phyloP scores from a whole-genome alignment of 2,797 vertebrate genomes.

The Pelobates cultripes region DNA sequence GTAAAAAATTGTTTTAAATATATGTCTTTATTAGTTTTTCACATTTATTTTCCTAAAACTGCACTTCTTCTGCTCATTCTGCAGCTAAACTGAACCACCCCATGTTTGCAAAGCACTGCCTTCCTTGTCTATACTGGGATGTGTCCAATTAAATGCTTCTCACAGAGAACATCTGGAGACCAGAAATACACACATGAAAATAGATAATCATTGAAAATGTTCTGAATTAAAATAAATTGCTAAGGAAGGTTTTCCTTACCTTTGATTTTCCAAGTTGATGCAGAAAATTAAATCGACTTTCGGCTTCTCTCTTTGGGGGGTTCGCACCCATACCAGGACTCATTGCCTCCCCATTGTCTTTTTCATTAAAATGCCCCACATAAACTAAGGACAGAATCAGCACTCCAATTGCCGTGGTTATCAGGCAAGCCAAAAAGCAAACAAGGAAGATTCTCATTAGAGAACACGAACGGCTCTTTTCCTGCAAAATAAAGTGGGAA shows the following conservation, averaged over 20 bases:
- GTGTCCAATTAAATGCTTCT: too few species aligned
- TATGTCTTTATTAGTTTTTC: too few species aligned
- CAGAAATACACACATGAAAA: too few species aligned
- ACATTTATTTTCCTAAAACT: too few species aligned
- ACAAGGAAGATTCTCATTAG: conserved; percentile 63
- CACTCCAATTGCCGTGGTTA: conserved; percentile 62
- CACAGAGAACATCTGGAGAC: too few species aligned
- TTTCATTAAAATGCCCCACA: not conserved
- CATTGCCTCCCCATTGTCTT: not conserved
- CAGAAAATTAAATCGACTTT: conserved; percentile 64
- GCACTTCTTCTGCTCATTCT: too few species aligned
- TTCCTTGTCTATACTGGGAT: too few species aligned
- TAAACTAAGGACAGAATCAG: conserved; percentile 62
- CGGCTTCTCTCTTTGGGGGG: not conserved
- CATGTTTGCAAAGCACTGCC: too few species aligned
- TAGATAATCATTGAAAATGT: too few species aligned
- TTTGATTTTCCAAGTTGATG: conserved; percentile 67
- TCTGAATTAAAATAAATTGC: too few species aligned
- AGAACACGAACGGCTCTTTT: conserved; percentile 58
- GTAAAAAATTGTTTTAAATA: too few species aligned
- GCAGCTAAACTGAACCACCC: too few species aligned
- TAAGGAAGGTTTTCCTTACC: conserved; percentile 56
- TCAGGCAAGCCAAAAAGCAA: conserved; percentile 65
- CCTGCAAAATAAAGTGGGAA: conserved; percentile 47
- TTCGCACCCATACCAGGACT: not conserved